A percentile compares a stretch with the other conserved stretches of the same genome.
phyloP scores from a whole-genome alignment of 2,797 vertebrate genomes.

The Pitangus sulphuratus region DNA sequence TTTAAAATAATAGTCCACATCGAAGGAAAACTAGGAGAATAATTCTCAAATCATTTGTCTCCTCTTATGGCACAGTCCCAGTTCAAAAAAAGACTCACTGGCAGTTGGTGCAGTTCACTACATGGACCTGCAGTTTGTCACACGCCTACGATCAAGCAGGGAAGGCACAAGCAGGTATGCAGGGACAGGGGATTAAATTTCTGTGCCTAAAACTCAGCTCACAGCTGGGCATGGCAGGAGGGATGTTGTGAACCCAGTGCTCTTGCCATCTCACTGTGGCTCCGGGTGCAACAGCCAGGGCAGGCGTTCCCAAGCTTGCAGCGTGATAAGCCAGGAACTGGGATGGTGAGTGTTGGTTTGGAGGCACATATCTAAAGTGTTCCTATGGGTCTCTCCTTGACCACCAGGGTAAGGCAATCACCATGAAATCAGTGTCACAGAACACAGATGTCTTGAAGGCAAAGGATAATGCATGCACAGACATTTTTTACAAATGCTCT shows the following conservation, averaged over 20 bases:
- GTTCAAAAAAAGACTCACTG: neutral
- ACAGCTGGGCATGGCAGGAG: neutral
- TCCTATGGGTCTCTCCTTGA: neutral
- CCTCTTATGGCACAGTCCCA: neutral
- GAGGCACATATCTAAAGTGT: fast-evolving
- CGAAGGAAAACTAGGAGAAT: neutral
- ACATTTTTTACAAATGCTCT: neutral
- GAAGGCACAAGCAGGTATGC: too few relatives aligned
- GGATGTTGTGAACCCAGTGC: fast-evolving
- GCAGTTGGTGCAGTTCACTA: neutral
- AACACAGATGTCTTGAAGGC: neutral
- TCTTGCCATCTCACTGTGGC: fast-evolving
- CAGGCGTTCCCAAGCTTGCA: neutral
- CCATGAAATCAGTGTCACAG: neutral
- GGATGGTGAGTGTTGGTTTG: fast-evolving
- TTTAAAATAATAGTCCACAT: neutral
- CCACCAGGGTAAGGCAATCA: neutral
- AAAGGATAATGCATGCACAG: neutral
- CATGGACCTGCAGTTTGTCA: neutral
- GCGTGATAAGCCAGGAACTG: fast-evolving
- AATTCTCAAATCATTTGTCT: neutral
- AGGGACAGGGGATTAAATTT: neutral
- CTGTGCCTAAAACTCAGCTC: neutral
- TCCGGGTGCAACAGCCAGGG: neutral
- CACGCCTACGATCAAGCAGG: neutral